Conservation (phyloP, 2,797 vertebrate genomes). For the Caiman crocodilus region DNA sequence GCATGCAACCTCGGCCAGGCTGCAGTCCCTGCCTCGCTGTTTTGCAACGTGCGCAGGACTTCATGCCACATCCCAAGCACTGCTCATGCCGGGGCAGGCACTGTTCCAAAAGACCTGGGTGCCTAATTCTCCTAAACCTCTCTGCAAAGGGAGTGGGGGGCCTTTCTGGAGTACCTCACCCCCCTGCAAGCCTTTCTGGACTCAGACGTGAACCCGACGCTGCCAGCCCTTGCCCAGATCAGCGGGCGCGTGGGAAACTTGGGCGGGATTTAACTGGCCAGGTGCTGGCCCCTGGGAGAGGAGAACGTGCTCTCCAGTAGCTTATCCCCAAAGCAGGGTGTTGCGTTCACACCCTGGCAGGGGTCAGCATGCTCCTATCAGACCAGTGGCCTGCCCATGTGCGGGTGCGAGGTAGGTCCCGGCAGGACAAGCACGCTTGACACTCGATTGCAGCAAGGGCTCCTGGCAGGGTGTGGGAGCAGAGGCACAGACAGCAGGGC, state of each 20-base stretch:
- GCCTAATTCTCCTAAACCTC: not conserved
- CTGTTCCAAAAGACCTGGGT: not conserved
- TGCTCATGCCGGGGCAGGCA: not conserved
- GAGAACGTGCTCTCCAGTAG: not conserved
- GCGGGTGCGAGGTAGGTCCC: not conserved
- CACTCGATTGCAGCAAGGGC: not conserved
- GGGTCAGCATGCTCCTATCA: not conserved
- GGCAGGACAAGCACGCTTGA: not conserved
- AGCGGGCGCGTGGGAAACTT: accelerated
- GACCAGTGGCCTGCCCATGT: not conserved
- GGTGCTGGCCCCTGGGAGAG: not conserved
- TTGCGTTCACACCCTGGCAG: not conserved
- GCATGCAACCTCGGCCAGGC: not conserved
- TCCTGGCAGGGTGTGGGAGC: not conserved
- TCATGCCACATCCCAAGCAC: not conserved
- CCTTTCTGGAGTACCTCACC: too few species aligned
- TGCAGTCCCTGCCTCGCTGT: too few species aligned
- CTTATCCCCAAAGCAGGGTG: not conserved
- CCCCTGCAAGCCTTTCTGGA: not conserved
- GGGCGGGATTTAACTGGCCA: not conserved
- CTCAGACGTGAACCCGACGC: not conserved
- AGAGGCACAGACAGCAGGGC: not conserved
- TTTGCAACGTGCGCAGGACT: not conserved
- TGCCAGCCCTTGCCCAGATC: not conserved
- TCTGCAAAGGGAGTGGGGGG: not conserved